Evolutionary conservation across 2,797 vertebrate genomes (phyloP), one percentile per base, ranked within the genome.

Genomic region (Euthynnus affinis): DNA sequence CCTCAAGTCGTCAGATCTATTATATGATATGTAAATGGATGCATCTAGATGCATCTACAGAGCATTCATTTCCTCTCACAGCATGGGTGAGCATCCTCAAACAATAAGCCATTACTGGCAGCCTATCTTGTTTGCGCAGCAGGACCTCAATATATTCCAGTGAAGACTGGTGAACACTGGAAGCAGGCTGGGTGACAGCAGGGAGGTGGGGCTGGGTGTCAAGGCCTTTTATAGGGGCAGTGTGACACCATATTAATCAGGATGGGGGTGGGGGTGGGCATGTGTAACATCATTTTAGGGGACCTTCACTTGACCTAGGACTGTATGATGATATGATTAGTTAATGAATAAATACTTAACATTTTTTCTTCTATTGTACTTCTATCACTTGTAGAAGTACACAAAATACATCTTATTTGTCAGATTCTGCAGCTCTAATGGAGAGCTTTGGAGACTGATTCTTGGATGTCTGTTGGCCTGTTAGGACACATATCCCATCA

Each of bases 51-150:
- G 59, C 57, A 78, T 85, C 57, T 58, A 63, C 82, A 59, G 60
- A 81, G 78, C 40, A 48, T 85, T 87, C 5, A 84, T 91, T 85
- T 90, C 84, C 82, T 71, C 71, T 73, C 78, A 7, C 87, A 84
- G 82, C 71, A 42, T 58, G 84, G 72, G 66, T 58, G 67, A 59
- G 64, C 71, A 60, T 84, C 84, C 83, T 85, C 76, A 80, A 81
- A 88, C 86, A 90, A 88, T 81, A 86, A 84, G 73, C 67, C 55
- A 68, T 87, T 78, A 76, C 80, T 84, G 79, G 87, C 85, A 84
- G 79, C 76, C 77, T 70, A 68, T 89, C 87, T 87, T 71, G 73
- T 91, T 85, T 83, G 66, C 82, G 32, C 88, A 86, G 87, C 72
- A 77, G 75, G 89, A 78, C 70, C 65, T 78, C 64, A 48, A 85